phyloP scores from a whole-genome alignment of 2,797 vertebrate genomes.

The Danio choprae region DNA sequence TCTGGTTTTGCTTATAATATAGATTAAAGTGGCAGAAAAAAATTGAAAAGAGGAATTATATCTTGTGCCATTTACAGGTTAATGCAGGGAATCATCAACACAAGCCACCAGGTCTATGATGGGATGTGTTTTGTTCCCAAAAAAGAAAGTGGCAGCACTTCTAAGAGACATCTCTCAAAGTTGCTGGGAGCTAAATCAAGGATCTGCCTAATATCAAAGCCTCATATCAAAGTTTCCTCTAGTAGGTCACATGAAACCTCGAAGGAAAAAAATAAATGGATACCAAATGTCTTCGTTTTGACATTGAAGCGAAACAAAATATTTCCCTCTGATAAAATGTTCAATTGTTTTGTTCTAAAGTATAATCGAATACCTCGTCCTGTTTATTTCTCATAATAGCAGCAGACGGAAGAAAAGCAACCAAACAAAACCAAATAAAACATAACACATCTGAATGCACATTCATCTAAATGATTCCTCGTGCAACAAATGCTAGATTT shows the following conservation, averaged over 20 bases:
- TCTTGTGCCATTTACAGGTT: not conserved
- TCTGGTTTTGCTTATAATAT: not conserved
- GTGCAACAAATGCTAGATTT: not conserved
- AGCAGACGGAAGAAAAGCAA: not conserved
- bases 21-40: not conserved
- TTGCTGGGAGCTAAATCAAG: conserved; percentile 36
- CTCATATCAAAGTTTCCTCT: conserved; percentile 7
- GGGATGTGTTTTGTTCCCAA: conserved; percentile 36
- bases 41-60: conserved; percentile 6
- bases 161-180: conserved; percentile 38
- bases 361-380: not conserved
- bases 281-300: conserved; percentile 26
- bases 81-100: not conserved
- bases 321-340: conserved; percentile 40
- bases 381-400: too few species aligned
- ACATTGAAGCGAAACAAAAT: conserved; percentile 26
- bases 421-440: not conserved
- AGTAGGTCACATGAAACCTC: conserved; percentile 42
- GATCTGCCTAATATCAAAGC: conserved; percentile 38
- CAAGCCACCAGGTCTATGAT: conserved; percentile 16
- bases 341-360: conserved; percentile 18
- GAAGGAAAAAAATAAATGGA: conserved; percentile 21
- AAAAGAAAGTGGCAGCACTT: conserved; percentile 37
- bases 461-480: not conserved
- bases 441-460: not conserved